phyloP scores from a whole-genome alignment of 2,888 invertebrate genomes.

The Campoplex capitator region DNA sequence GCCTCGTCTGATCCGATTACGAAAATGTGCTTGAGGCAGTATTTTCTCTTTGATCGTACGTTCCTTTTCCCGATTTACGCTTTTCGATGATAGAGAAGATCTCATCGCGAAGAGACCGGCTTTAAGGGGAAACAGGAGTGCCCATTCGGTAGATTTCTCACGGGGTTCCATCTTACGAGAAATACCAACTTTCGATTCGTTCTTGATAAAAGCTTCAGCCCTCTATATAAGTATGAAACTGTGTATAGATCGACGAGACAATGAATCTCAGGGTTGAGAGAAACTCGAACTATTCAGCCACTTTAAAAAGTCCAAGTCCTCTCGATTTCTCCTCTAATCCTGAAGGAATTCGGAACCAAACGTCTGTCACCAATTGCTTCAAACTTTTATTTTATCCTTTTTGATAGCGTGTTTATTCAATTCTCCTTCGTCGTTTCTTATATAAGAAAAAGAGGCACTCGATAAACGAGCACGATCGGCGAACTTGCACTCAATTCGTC shows the following conservation, averaged over 20 bases:
- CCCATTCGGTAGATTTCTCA: conserved; percentile 86
- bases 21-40: conserved; percentile 59
- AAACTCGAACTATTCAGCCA: conserved; percentile 9
- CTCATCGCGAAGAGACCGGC: conserved; percentile 87
- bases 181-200: conserved; percentile 12
- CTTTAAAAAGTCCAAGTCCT: conserved; percentile 8
- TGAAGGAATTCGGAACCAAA: conserved; percentile 17
- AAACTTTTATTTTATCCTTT: conserved; percentile 3
- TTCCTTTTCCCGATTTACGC: conserved; percentile 77
- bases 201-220: not conserved
- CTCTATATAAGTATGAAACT: not conserved
- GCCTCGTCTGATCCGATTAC: conserved; percentile 87
- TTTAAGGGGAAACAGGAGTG: conserved; percentile 87
- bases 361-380: not conserved
- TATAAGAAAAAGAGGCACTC: not conserved
- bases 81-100: conserved; percentile 83
- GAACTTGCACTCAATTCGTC: conserved; percentile 39
- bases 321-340: conserved; percentile 37
- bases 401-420: not conserved
- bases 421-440: not conserved
- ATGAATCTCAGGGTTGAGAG: conserved; percentile 14
- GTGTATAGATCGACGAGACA: not conserved
- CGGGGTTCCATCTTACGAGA: conserved; percentile 81
- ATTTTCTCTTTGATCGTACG: conserved; percentile 66
- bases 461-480: not conserved